Percentiles rank a stretch among this genome's conserved stretches.
phyloP scores from a whole-genome alignment of 2,888 invertebrate genomes.

The Lithosia quadra region DNA sequence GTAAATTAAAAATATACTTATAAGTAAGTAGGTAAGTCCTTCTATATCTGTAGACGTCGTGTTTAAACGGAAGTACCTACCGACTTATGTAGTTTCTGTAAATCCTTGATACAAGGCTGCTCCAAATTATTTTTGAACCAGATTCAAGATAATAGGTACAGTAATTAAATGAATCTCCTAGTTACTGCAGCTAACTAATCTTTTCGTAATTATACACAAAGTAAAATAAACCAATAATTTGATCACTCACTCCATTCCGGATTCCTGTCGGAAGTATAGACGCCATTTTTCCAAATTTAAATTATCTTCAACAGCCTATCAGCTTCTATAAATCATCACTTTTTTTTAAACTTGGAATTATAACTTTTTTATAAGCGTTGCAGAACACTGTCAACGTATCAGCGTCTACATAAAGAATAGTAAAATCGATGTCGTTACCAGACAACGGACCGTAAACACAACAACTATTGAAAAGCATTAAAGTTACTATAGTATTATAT shows the following conservation, averaged over 20 bases:
- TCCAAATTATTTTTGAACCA: slow-evolving; percentile 12
- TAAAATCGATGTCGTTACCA: slow-evolving; percentile 80
- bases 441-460: slow-evolving; percentile 75
- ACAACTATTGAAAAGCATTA: slow-evolving; percentile 44
- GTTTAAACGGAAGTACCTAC: slow-evolving; percentile 30
- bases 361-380: neutral
- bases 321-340: slow-evolving; percentile 32
- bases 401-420: slow-evolving; percentile 39
- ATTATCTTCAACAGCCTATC: slow-evolving; percentile 22
- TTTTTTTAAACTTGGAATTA: slow-evolving; percentile 8
- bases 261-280: slow-evolving; percentile 75
- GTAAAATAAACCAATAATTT: neutral
- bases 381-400: slow-evolving; percentile 27
- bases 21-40: too few species aligned
- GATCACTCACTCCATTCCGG: slow-evolving; percentile 70
- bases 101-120: slow-evolving; percentile 42
- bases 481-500: neutral
- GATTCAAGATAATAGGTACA: neutral
- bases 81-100: slow-evolving; percentile 20
- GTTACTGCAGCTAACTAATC: neutral
- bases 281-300: slow-evolving; percentile 63
- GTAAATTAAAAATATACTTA: slow-evolving; percentile 11
- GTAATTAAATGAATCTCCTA: neutral
- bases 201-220: neutral
- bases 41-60: neutral